Percentiles rank a stretch among this genome's conserved stretches.
Evolutionary conservation across 2,113 vertebrate genomes (phyloP).

Genomic region (Circaetus gallicus): DNA sequence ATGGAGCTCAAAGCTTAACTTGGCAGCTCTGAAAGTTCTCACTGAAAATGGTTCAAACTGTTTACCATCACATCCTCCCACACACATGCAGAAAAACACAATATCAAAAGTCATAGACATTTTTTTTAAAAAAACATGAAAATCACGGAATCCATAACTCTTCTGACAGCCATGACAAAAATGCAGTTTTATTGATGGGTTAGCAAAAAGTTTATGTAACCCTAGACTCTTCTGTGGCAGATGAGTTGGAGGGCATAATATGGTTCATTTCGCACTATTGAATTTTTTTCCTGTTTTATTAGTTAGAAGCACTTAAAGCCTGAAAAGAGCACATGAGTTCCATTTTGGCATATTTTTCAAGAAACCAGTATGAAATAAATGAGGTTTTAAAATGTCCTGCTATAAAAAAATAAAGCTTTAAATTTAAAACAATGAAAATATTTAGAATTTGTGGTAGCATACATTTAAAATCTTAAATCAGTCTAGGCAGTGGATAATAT

Average conservation of each 20-base stretch:
- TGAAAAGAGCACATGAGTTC: background rate
- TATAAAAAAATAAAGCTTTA: background rate
- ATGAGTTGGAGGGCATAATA: background rate
- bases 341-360: background rate
- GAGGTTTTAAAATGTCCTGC: background rate
- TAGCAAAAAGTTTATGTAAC: background rate
- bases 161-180: background rate
- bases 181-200: background rate
- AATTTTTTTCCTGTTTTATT: background rate
- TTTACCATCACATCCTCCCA: constrained; percentile 35
- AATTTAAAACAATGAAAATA: background rate
- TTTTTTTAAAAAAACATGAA: background rate
- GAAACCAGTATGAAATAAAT: background rate
- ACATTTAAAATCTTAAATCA: background rate
- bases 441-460: background rate
- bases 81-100: background rate
- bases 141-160: background rate
- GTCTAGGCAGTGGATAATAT: background rate
- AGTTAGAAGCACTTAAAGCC: background rate
- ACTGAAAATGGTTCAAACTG: constrained; percentile 8
- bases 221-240: background rate
- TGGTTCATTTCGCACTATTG: background rate
- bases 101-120: background rate
- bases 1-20: constrained; percentile 32
- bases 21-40: constrained; percentile 40